Evolutionary conservation across 2,797 vertebrate genomes (phyloP).

Genomic region (Morus bassanus): DNA sequence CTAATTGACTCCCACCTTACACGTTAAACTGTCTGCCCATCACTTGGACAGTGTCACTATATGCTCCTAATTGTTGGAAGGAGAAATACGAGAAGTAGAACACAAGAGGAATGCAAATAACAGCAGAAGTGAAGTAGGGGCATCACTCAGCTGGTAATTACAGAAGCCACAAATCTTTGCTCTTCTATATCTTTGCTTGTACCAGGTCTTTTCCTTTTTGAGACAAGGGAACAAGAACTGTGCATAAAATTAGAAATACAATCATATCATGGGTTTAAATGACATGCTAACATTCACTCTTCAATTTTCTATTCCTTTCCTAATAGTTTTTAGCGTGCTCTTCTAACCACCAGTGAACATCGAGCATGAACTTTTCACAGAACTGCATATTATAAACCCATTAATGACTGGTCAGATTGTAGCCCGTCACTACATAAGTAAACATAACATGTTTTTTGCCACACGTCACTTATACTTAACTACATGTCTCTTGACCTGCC

Average conservation of each 20-base stretch:
- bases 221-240: background rate
- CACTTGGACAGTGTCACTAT: background rate
- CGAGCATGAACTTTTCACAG: background rate
- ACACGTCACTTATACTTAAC: background rate
- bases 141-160: background rate
- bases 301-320: background rate
- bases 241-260: background rate
- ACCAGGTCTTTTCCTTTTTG: background rate
- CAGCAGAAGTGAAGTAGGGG: background rate
- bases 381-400: background rate
- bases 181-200: background rate
- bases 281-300: background rate
- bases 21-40: background rate
- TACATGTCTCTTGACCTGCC: background rate
- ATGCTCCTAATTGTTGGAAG: background rate
- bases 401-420: background rate
- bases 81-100: background rate
- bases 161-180: background rate
- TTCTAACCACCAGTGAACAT: background rate
- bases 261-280: background rate
- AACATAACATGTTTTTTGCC: background rate
- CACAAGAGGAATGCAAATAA: background rate
- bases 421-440: background rate
- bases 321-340: background rate
- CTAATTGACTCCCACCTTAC: background rate